Evolutionary conservation across 1,140 invertebrate species (phyloP), one percentile per base, ranked within the genome.

Genomic region (Calephelis virginiensis): DNA sequence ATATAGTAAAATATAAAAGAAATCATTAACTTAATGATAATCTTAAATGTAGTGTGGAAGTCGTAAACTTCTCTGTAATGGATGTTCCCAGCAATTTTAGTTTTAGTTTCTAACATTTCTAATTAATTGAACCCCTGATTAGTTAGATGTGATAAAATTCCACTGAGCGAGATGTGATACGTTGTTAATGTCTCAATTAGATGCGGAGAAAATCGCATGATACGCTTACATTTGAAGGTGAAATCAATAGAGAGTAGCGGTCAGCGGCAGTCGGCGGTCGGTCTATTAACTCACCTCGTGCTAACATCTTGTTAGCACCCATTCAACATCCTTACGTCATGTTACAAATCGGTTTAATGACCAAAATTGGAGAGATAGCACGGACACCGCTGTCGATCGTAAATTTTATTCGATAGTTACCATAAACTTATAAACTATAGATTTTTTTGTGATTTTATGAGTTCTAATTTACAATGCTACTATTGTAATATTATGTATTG

Each of bases 281-380:
- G 45, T 49, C 38, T 17, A 10, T 62, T 61, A 65, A 59, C 66
- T 66, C 63, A 59, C 46, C 73, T 69, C 62, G 70, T 68, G 69
- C 73, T 80, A 80, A 80, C 76, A 47, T 76, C 80, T 86, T 77
- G 83, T 86, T 86, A 86, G 72, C 83, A 82, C 78, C 82, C 83
- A 82, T 84, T 77, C 75, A 81, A 69, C 68, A 43, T 68, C 69
- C 76, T 86, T 83, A 81, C 82, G 77, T 82, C 78, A 82, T 76
- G 77, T 71, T 72, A 71, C 73, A 71, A 72, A 66, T 68, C 61
- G 66, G 67, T 70, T 72, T 69, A 75, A 43, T 73, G 70, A 72
- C 69, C 72, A 69, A 75, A 68, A 66, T 62, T 13, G 64, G 61
- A 68, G 50, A 17, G 8, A 10, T 53, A 53, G 13, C 49, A 28